Evolutionary conservation across 2,797 vertebrate genomes (phyloP).

Genomic region (Protonibea diacanthus): DNA sequence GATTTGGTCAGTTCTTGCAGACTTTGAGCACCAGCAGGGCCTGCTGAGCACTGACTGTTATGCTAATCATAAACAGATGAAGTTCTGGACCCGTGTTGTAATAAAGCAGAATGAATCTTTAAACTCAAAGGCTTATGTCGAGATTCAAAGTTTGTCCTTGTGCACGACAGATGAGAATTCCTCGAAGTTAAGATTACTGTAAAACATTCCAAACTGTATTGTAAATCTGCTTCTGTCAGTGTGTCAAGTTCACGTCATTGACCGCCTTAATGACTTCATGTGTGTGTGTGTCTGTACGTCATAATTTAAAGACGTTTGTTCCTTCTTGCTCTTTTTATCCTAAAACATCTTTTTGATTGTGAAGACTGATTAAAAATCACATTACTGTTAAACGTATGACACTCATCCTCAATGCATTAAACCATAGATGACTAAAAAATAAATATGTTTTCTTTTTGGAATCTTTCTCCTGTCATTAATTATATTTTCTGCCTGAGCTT

Average conservation of each 20-base stretch:
- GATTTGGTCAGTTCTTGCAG: background rate
- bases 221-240: conserved; percentile 7
- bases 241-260: background rate
- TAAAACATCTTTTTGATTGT: background rate
- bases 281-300: background rate
- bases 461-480: background rate
- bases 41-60: background rate
- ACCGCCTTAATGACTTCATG: conserved; percentile 44
- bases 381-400: background rate
- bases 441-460: conserved; percentile 18
- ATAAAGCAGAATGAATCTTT: background rate
- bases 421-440: conserved; percentile 12
- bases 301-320: background rate
- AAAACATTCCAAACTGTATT: background rate
- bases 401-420: conserved; percentile 13
- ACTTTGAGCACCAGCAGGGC: background rate
- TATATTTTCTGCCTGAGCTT: background rate
- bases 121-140: background rate
- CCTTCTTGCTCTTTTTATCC: background rate
- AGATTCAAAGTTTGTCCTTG: background rate
- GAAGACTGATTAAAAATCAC: conserved; percentile 5
- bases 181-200: background rate
- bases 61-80: background rate
- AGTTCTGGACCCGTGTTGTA: background rate
- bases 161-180: background rate